Conservation (phyloP, 2,113 vertebrate species). For the Nannobrachium achirus region DNA sequence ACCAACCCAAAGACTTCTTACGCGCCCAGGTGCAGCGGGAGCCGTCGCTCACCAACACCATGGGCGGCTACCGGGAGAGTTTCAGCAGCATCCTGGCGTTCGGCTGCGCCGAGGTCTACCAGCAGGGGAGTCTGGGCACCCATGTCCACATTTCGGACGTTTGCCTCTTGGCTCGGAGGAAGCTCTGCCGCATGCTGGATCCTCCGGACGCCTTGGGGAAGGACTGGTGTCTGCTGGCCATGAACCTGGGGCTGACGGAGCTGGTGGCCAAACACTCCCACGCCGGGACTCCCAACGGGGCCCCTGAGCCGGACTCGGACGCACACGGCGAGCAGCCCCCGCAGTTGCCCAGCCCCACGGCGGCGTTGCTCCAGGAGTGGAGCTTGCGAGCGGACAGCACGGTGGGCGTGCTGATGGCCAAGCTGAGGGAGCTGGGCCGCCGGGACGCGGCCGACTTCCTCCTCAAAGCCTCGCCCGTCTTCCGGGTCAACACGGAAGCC, state of each 20-base stretch:
- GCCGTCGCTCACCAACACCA: slow-evolving; percentile 91
- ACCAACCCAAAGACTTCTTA: slow-evolving; percentile 97
- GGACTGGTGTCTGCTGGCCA: slow-evolving; percentile 98
- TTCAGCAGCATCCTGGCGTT: slow-evolving; percentile 95
- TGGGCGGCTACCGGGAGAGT: slow-evolving; percentile 96
- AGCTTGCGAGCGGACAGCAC: slow-evolving; percentile 86
- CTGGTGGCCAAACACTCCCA: slow-evolving; percentile 91
- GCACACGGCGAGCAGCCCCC: slow-evolving; percentile 20
- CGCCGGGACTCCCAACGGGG: slow-evolving; percentile 75
- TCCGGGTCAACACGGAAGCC: slow-evolving; percentile 89
- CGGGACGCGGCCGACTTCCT: slow-evolving; percentile 95
- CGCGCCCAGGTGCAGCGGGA: slow-evolving; percentile 91
- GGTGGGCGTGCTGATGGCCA: slow-evolving; percentile 90
- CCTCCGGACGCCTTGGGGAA: slow-evolving; percentile 95
- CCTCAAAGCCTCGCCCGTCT: slow-evolving; percentile 89
- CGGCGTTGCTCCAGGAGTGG: slow-evolving; percentile 92
- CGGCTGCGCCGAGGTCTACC: slow-evolving; percentile 91
- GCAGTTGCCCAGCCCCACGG: slow-evolving; percentile 86
- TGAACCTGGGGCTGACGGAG: slow-evolving; percentile 95
- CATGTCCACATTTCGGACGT: slow-evolving; percentile 91
- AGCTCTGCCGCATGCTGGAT: slow-evolving; percentile 93
- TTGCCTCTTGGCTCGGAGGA: slow-evolving; percentile 87
- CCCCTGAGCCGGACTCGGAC: slow-evolving; percentile 54
- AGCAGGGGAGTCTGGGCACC: slow-evolving; percentile 88
- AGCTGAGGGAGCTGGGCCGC: slow-evolving; percentile 93